Conservation (phyloP, 2,797 vertebrate species). For the Xenops minutus region DNA sequence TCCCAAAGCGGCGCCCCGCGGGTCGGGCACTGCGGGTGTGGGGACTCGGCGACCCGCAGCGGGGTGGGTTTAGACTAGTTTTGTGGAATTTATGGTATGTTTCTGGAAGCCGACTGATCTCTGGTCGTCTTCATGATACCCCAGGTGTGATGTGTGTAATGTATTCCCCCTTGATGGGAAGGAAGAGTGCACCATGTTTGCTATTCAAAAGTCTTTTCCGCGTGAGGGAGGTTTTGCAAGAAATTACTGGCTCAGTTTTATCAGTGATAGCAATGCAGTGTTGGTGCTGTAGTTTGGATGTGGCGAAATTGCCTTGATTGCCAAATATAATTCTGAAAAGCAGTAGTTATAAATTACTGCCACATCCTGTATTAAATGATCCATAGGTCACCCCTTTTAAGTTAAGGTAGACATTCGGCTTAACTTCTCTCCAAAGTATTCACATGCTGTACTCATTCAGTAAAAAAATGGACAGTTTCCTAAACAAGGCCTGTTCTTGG, state of each 20-base stretch:
- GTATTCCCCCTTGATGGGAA: no score
- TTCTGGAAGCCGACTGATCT: neutral
- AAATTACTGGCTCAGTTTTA: neutral
- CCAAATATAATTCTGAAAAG: neutral
- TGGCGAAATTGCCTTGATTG: neutral
- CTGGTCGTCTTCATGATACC: accelerated
- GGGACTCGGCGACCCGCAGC: accelerated
- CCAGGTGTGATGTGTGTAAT: accelerated
- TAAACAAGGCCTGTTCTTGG: neutral
- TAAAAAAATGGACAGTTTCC: neutral
- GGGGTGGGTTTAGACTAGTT: neutral
- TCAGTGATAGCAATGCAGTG: neutral
- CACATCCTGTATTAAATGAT: neutral
- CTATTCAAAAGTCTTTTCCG: neutral
- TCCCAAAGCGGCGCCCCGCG: neutral
- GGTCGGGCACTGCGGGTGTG: accelerated
- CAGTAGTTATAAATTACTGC: neutral
- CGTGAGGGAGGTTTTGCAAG: neutral
- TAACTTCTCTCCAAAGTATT: neutral
- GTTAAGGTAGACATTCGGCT: neutral
- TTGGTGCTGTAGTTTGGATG: neutral
- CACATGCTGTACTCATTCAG: neutral
- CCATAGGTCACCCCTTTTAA: neutral
- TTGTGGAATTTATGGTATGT: no score
- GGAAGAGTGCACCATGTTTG: accelerated